A percentile compares a stretch with the other conserved stretches of the same genome.
These are phyloP conservation scores for Corythucha ciliata DNA, from an alignment of 2,888 invertebrate genomes.

Conservation along the genomic window DNA sequence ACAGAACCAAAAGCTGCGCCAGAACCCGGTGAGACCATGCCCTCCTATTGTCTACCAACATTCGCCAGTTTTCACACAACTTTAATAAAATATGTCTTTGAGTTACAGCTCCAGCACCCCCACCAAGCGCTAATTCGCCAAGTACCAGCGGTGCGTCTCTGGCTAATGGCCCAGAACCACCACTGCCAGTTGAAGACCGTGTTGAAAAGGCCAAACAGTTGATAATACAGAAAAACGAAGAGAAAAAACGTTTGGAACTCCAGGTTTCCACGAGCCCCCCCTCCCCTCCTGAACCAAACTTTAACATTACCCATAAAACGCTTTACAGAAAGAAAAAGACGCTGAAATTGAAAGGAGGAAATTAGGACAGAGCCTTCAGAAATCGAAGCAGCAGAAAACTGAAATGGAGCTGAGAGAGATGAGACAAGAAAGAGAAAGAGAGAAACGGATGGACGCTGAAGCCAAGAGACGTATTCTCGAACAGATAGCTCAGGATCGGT, in stretches of 20 bases:
- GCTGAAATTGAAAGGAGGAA: constrained; percentile 63
- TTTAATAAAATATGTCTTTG: neutral
- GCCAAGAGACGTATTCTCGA: constrained; percentile 68
- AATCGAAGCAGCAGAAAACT: constrained; percentile 61
- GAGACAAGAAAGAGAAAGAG: constrained; percentile 62
- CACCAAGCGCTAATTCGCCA: neutral
- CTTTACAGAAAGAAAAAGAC: constrained; percentile 41
- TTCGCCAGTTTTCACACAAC: neutral
- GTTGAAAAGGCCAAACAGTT: constrained; percentile 56
- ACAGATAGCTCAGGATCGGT: constrained; percentile 78
- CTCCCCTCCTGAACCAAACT: no score
- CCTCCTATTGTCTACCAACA: no score
- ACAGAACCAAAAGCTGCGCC: no score
- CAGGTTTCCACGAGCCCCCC: neutral
- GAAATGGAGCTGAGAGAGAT: constrained; percentile 64
- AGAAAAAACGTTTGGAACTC: constrained; percentile 46
- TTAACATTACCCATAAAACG: neutral
- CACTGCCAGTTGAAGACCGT: constrained; percentile 46
- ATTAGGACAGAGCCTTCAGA: constrained; percentile 61
- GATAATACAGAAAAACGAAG: constrained; percentile 54
- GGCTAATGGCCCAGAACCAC: neutral
- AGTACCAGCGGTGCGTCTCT: neutral
- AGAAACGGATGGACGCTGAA: constrained; percentile 62
- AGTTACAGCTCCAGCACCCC: neutral
- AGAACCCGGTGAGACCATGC: no score